Base-by-base conservation (phyloP, 2,797 vertebrate genomes). In the Anguilla anguilla region DNA sequence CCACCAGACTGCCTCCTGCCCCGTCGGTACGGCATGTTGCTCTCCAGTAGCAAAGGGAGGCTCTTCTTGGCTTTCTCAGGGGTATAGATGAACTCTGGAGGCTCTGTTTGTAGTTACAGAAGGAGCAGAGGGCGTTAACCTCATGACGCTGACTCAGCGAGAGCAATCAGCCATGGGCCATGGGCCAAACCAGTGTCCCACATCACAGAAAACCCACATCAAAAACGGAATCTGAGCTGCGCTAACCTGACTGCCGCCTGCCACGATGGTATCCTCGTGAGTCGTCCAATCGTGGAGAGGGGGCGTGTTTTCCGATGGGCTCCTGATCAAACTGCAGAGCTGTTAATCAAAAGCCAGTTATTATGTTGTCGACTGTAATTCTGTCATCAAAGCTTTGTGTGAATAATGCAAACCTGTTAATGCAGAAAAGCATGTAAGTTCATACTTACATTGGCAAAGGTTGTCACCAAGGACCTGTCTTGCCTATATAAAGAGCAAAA, bases 381-480 rank as follows among this genome's bases (percentile, higher is more conserved):
- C 25, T 49, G 28, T 19, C 46, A 22, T 77, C 9, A 57, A 3
- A 51, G 10, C 17, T 57, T 55, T 35, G n/a, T 35, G 9, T 28
- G 22, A 28, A 84, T 13, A 84, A 55, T 53, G 13, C 35, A 61
- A 49, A 74, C 25, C 19, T 9, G 46, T 13, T 74, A 46, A 25
- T 2, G 7, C 2, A 67, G n/a, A 22, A 88, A 85, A 88, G 53
- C n/a, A 85, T 4, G 39, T 3, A 55, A 35, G 55, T 31, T 77
- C 53, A 74, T 64, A 95, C 97, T 97, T 92, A 98, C 97, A 95
- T 69, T 96, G 96, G 91, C 96, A 96, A 91, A 95, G 96, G 94
- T 92, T 96, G 93, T 98, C 97, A 89, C 97, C 95, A 69, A 98
- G 95, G 85, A 98, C 97, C 90, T 98, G 97, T 85, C 97, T 96